A percentile compares a stretch with the other conserved stretches of the same genome.
phyloP scores from a whole-genome alignment of 2,113 vertebrate species.

The Etia nguti region DNA sequence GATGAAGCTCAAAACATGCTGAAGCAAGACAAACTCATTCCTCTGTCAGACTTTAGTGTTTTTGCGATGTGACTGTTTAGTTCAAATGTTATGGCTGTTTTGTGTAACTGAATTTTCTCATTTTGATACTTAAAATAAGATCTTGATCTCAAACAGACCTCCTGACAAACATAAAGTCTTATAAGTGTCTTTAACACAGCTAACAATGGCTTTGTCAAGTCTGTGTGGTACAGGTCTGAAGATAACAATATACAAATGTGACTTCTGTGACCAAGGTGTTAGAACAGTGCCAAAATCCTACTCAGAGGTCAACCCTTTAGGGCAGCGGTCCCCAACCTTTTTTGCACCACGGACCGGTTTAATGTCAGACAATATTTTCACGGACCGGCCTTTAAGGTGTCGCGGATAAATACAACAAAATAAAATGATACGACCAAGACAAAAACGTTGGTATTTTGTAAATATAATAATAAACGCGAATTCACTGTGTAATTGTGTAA shows the following conservation, averaged over 20 bases:
- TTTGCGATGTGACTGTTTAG: background rate
- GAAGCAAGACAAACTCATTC: background rate
- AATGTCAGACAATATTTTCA: too few relatives aligned
- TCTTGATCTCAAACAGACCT: background rate
- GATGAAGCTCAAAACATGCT: background rate
- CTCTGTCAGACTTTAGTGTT: background rate
- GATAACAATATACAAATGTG: background rate
- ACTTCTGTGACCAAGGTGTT: background rate
- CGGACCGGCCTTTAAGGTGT: too few relatives aligned
- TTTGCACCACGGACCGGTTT: too few relatives aligned
- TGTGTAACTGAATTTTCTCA: background rate
- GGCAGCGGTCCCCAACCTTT: too few relatives aligned
- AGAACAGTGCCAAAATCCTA: background rate
- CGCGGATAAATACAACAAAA: too few relatives aligned
- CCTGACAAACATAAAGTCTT: background rate
- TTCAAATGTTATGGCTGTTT: background rate
- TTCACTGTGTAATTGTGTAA: too few relatives aligned
- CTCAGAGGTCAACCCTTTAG: background rate
- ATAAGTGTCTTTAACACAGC: background rate
- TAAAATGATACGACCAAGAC: too few relatives aligned
- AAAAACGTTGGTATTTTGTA: too few relatives aligned
- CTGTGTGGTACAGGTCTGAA: background rate
- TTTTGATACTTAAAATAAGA: background rate
- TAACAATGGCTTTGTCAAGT: background rate
- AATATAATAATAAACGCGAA: too few relatives aligned